Conservation (phyloP, 1,140 invertebrate species). For the Drosophila malerkotliana region DNA sequence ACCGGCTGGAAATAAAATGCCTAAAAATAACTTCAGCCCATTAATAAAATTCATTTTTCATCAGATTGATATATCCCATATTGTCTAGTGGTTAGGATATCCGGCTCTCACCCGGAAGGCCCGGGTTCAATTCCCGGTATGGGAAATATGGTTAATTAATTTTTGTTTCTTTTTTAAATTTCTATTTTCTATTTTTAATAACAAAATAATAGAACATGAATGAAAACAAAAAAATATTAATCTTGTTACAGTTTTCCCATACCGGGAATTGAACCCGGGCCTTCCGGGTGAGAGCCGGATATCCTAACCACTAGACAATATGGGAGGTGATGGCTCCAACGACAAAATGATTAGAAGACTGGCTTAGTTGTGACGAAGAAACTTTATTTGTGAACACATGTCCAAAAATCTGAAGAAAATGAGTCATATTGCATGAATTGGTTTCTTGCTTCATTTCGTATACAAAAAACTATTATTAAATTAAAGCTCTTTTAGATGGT, state of each 20-base stretch:
- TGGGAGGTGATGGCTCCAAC: constrained; percentile 75
- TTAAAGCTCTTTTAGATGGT: no score
- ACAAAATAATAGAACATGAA: background rate
- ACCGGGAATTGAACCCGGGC: constrained; percentile 94
- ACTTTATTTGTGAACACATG: background rate
- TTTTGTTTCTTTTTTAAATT: background rate
- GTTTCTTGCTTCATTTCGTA: no score
- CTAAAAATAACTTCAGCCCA: no score
- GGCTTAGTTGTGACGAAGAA: background rate
- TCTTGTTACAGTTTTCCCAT: constrained; percentile 86
- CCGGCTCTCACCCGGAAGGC: constrained; percentile 93
- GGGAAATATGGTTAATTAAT: constrained; percentile 17
- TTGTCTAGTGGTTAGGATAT: constrained; percentile 92
- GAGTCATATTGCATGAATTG: no score
- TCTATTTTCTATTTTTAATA: no score
- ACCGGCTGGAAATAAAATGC: no score
- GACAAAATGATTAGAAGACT: background rate
- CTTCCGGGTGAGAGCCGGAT: constrained; percentile 93
- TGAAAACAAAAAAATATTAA: background rate
- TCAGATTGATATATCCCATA: background rate
- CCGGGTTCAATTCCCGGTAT: constrained; percentile 92
- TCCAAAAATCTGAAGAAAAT: background rate
- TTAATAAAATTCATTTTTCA: no score
- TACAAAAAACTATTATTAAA: no score
- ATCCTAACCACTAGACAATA: constrained; percentile 93